Evolutionary conservation across 2,797 vertebrate genomes (phyloP), one percentile per base, ranked within the genome.

Genomic region (Takifugu ocellatus): DNA sequence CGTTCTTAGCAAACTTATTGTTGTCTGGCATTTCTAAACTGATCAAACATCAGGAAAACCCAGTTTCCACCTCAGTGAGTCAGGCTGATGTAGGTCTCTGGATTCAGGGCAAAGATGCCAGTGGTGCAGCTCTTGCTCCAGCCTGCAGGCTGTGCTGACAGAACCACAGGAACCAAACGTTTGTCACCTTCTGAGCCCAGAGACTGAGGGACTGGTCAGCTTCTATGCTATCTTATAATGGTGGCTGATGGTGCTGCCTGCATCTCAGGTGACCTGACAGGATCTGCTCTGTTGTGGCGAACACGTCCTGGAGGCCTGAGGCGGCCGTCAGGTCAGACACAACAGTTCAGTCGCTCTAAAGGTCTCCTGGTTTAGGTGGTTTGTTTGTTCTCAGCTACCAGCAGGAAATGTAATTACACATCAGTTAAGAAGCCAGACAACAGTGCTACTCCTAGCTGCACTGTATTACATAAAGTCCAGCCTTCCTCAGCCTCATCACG

Each of bases 341-440:
- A 49, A 6, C 43, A n/a, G 17, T 42, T 49, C 25, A 56, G 27
- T 31, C 5, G 5, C 16, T 36, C 6, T 57, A 16, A 42, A 42
- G 43, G 46, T 36, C 36, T 63, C 29, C 52, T 39, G 8, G 47
- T 52, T 61, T 33, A 15, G 25, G 48, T 50, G 61, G 31, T 39
- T 68, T 53, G 31, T 51, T 49, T 15, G 44, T 55, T 52, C 12
- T 8, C 12, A 25, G 49, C 27, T 31, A 45, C 16, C 45, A 57
- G 59, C 42, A 49, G 29, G 42, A 51, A 48, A 70, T 77, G 2
- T 17, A 49, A 56, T 25, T 9, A 46, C 66, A 27, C 67, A 69
- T 54, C 17, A 24, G 31, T 55, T 78, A 76, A 84, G 77, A 84
- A 46, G 36, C 79, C 78, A 84, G 84, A 82, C 82, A 84, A 84